Conservation (phyloP, 2,888 invertebrate genomes). For the Stenichneumon culpator region DNA sequence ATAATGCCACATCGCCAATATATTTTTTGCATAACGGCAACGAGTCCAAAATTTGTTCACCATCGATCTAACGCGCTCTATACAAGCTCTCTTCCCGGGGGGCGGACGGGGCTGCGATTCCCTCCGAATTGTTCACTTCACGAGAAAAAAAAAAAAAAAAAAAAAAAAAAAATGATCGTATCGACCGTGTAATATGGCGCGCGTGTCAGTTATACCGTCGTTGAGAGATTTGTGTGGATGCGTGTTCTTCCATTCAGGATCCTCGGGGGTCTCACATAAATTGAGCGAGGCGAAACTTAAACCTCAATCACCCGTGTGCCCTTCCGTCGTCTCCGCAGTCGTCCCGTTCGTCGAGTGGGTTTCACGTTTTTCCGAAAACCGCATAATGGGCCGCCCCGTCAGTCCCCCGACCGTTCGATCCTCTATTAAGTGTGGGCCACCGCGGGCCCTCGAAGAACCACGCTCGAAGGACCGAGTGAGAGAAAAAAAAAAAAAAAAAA, state of each 20-base stretch:
- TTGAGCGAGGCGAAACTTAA: slow-evolving; percentile 79
- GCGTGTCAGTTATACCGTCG: slow-evolving; percentile 68
- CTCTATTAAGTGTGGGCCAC: slow-evolving; percentile 14
- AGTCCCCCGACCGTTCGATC: slow-evolving; percentile 54
- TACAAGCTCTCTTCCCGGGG: too few relatives aligned
- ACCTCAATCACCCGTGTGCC: slow-evolving; percentile 78
- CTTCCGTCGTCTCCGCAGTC: slow-evolving; percentile 45
- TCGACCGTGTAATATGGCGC: slow-evolving; percentile 50
- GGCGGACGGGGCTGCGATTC: slow-evolving; percentile 24
- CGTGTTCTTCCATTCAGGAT: background rate
- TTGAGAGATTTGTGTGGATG: background rate
- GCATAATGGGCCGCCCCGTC: slow-evolving; percentile 71
- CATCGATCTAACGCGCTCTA: background rate
- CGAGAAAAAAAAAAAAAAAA: slow-evolving; percentile 6
- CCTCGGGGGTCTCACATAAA: slow-evolving; percentile 61
- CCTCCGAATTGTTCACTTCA: slow-evolving; percentile 65
- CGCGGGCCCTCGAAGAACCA: slow-evolving; percentile 24
- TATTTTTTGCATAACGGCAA: too few relatives aligned
- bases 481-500: slow-evolving; percentile 56
- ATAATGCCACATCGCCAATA: too few relatives aligned
- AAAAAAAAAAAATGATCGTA: slow-evolving; percentile 19
- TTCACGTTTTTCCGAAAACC: slow-evolving; percentile 80
- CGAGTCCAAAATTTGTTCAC: background rate
- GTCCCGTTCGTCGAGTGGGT: slow-evolving; percentile 70
- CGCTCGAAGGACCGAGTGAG: slow-evolving; percentile 58